Base-by-base conservation (phyloP, 92 coral and sea anemone species). In the Ricordea florida region DNA sequence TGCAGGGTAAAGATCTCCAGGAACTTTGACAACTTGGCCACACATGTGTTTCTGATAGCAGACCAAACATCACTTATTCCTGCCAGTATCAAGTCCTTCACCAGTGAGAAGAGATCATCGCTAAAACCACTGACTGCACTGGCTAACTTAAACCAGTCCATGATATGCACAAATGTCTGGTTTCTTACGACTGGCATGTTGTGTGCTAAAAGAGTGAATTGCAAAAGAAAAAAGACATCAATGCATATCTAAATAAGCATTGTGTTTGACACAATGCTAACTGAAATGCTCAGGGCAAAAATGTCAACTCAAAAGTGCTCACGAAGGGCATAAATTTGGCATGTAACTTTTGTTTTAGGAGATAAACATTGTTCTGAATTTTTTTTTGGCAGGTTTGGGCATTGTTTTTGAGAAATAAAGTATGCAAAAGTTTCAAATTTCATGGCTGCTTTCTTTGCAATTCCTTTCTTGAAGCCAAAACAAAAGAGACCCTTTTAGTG, bases 11-110 rank as follows among this genome's bases (percentile, higher is more conserved):
- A 85, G 37, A 82, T 72, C 60, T 92, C 97, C 71, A 94, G 45
- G 57, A 85, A 76, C 24, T 69, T 85, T 10, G 96, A 79, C 45
- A 94, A 61, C 57, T 94, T 79, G 75, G 91, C 92, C 16, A 87
- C 96, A 74, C 98, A 94, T 0, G 93, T 85, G 57, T 94, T 94
- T 40, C 98, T 85, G 29, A 92, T 89, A 14, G 98, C 98, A 33
- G 98, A 94, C 98, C 98, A 94, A 27, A 94, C 97, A 89, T 94
- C 98, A n/a, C 96, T 94, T 29, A 94, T 78, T 3, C 97, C 98
- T 27, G 93, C 85, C 30, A 92, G 76, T 40, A 94, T 76, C 27
- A 94, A 72, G 70, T 85, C 89, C 97, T 89, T 88, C 4, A 90
- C 91, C 24, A 94, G 78, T 13, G 87, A 74, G 35, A 92, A 94